phyloP scores from a whole-genome alignment of 2,797 vertebrate species.

The Picus viridis region DNA sequence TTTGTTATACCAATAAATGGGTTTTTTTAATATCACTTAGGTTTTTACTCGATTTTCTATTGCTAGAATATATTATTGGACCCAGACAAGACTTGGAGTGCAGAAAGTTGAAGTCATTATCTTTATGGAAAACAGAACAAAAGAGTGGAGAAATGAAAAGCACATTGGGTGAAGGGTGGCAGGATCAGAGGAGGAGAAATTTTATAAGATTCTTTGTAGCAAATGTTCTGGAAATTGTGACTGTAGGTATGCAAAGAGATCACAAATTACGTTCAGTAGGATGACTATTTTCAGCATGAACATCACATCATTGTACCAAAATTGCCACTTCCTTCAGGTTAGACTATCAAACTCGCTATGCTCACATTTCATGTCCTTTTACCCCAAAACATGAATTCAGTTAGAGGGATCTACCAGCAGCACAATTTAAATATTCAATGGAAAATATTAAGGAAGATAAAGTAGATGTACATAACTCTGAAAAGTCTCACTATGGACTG shows the following conservation, averaged over 20 bases:
- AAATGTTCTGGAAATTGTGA: neutral
- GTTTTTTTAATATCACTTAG: slow-evolving; percentile 60
- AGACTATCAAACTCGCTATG: neutral
- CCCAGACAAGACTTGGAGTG: slow-evolving; percentile 44
- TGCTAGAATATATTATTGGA: slow-evolving; percentile 50
- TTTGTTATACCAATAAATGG: neutral
- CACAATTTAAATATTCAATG: neutral
- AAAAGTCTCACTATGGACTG: neutral
- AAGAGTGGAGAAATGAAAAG: neutral
- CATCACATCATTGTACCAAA: neutral
- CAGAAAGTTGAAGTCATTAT: slow-evolving; percentile 47
- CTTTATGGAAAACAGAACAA: slow-evolving; percentile 17
- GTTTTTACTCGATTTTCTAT: slow-evolving; percentile 8
- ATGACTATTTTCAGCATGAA: neutral
- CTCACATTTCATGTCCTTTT: neutral
- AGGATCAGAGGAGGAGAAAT: neutral
- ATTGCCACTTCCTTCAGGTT: neutral
- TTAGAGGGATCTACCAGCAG: neutral
- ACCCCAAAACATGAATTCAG: neutral
- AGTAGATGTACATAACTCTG: neutral
- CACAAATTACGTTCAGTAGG: neutral
- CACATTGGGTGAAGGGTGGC: neutral
- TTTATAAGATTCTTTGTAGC: neutral
- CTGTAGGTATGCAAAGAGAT: neutral
- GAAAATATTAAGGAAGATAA: neutral